These are phyloP conservation scores for Chrysodeixis includens DNA, from an alignment of 2,888 invertebrate species.

Conservation along the genomic window DNA sequence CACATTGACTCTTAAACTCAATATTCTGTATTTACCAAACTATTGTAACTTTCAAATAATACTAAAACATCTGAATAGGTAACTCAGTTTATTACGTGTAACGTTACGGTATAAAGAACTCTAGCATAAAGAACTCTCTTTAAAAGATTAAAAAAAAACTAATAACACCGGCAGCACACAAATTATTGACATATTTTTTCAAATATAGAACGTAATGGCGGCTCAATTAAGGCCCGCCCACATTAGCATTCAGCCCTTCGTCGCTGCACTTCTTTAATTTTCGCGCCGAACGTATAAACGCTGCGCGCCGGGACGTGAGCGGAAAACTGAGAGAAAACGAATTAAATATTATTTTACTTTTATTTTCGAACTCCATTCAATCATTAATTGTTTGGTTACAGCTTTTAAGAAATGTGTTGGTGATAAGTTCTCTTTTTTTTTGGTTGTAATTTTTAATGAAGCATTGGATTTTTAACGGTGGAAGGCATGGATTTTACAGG, in stretches of 20 bases:
- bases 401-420: neutral
- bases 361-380: neutral
- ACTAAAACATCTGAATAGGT: no score
- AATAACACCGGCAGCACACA: neutral
- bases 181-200: conserved; percentile 35
- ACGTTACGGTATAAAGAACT: no score
- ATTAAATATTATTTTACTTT: conserved; percentile 12
- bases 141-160: neutral
- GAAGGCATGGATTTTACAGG: no score
- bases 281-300: conserved; percentile 60
- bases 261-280: conserved; percentile 69
- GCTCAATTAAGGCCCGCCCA: conserved; percentile 40
- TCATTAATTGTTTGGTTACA: neutral
- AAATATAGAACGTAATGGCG: conserved; percentile 39
- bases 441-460: neutral
- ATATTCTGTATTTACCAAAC: no score
- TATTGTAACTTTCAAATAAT: no score
- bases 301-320: conserved; percentile 57
- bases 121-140: neutral
- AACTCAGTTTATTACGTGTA: no score
- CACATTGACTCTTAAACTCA: no score
- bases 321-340: conserved; percentile 41
- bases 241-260: conserved; percentile 65
- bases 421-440: neutral
- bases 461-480: no score